Conservation (phyloP, 2,113 vertebrate species). For the Carassius gibelio region DNA sequence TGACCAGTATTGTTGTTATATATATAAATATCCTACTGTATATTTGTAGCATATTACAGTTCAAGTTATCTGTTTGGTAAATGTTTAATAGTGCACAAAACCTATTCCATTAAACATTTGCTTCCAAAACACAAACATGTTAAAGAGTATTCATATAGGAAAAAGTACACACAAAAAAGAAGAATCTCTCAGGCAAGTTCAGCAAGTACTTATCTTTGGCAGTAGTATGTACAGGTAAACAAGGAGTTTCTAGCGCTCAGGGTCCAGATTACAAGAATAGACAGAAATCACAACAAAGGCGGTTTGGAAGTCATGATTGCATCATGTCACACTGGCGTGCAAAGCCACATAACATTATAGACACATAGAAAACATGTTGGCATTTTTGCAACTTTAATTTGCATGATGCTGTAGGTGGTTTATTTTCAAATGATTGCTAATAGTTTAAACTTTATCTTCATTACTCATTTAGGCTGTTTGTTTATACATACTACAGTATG, state of each 20-base stretch:
- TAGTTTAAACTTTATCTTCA: background rate
- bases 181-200: background rate
- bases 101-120: background rate
- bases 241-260: constrained; percentile 35
- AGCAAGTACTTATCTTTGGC: background rate
- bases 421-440: background rate
- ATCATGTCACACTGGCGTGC: constrained; percentile 49
- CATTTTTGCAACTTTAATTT: background rate
- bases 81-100: background rate
- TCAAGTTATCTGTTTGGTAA: background rate
- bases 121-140: background rate
- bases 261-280: constrained; percentile 46
- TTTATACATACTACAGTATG: background rate
- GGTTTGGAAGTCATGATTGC: constrained; percentile 43
- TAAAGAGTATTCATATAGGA: background rate
- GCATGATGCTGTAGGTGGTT: background rate
- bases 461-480: background rate
- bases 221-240: constrained; percentile 38
- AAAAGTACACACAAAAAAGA: background rate
- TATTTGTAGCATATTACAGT: background rate
- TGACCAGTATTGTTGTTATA: background rate
- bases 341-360: background rate
- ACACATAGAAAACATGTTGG: background rate
- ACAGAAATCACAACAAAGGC: constrained; percentile 20
- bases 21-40: background rate